Evolutionary conservation across 2,888 invertebrate species (phyloP).

Genomic region (Drosophila falleni): DNA sequence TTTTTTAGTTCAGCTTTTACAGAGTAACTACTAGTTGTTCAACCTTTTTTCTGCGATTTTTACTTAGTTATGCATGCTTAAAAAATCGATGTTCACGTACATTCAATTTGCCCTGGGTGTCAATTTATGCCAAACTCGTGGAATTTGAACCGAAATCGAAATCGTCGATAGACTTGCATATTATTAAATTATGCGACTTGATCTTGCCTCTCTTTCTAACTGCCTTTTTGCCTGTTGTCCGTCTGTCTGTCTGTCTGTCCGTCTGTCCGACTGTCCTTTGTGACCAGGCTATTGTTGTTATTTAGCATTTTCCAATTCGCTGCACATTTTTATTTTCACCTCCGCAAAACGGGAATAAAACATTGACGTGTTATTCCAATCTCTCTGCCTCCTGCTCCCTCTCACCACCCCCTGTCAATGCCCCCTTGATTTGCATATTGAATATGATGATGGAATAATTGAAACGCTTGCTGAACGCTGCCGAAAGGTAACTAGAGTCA

Average conservation of each 20-base stretch:
- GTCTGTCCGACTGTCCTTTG: conserved; percentile 3
- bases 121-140: conserved; percentile 52
- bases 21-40: conserved; percentile 4
- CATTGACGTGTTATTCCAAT: conserved; percentile 22
- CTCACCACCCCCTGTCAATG: conserved; percentile 6
- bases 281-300: conserved; percentile 14
- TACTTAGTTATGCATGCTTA: conserved; percentile 48
- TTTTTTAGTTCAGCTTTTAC: not conserved
- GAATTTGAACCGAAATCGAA: conserved; percentile 23
- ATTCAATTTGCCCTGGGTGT: conserved; percentile 52
- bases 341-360: conserved; percentile 35
- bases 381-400: not conserved
- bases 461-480: conserved; percentile 35
- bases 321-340: conserved; percentile 68
- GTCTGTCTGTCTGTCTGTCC: not conserved
- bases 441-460: conserved; percentile 73
- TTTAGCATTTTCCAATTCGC: conserved; percentile 66
- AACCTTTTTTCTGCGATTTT: conserved; percentile 8
- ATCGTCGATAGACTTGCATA: conserved; percentile 56
- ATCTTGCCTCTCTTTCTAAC: conserved; percentile 1
- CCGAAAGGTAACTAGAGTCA: conserved; percentile 27
- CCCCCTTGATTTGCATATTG: conserved; percentile 68
- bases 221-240: not conserved
- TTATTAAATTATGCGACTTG: conserved; percentile 68
- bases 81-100: conserved; percentile 39